Conservation (phyloP, 2,888 invertebrate genomes). For the Nematopogon swammerdamellus region DNA sequence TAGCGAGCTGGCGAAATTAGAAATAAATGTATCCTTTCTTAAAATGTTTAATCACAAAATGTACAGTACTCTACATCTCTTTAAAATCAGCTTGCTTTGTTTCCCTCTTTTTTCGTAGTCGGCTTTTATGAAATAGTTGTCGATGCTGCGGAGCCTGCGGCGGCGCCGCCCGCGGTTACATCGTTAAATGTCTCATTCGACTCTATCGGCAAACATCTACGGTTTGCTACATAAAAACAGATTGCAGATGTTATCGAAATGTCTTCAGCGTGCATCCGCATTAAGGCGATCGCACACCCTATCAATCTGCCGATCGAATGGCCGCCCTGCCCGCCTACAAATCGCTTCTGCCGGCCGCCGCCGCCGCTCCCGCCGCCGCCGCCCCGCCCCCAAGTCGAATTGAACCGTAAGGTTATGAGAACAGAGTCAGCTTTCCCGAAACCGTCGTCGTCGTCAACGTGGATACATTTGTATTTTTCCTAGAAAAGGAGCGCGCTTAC, state of each 20-base stretch:
- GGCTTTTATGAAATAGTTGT: too few relatives aligned
- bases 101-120: too few relatives aligned
- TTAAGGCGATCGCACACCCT: not conserved
- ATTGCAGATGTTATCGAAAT: not conserved
- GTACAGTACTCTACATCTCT: too few relatives aligned
- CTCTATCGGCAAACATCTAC: too few relatives aligned
- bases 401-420: not conserved
- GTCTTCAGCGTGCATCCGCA: not conserved
- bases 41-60: too few relatives aligned
- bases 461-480: not conserved
- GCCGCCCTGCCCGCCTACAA: not conserved
- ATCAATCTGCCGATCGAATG: not conserved
- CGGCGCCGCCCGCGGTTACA: too few relatives aligned
- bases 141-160: too few relatives aligned
- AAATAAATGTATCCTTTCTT: too few relatives aligned
- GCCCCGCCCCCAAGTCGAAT: not conserved
- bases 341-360: not conserved
- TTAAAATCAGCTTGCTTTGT: too few relatives aligned
- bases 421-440: not conserved
- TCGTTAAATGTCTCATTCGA: too few relatives aligned
- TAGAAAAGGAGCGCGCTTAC: not conserved
- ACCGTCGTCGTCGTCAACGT: not conserved
- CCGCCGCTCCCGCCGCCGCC: not conserved
- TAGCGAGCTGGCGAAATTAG: too few relatives aligned
- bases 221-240: too few relatives aligned